Conservation (phyloP, 2,888 invertebrate genomes). For the Eurytoma californica region DNA sequence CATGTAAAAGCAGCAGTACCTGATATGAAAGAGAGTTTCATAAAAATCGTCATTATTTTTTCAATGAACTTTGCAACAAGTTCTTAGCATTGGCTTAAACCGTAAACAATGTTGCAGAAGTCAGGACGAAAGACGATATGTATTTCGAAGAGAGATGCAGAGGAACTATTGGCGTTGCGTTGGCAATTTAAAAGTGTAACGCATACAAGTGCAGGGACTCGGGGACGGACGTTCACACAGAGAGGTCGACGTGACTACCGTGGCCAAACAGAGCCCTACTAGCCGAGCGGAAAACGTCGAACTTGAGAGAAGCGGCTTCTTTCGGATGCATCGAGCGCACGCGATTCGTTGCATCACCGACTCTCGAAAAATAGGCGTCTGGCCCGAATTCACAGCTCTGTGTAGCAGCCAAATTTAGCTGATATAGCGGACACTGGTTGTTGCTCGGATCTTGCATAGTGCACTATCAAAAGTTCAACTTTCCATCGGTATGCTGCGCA, state of each 20-base stretch:
- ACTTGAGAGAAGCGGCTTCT: neutral
- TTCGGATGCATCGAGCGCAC: slow-evolving; percentile 41
- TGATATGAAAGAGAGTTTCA: too few relatives aligned
- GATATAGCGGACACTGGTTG: neutral
- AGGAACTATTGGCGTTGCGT: slow-evolving; percentile 51
- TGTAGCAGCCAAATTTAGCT: neutral
- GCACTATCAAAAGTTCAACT: neutral
- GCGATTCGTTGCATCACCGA: slow-evolving; percentile 37
- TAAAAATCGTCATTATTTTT: too few relatives aligned
- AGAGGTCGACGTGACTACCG: slow-evolving; percentile 42
- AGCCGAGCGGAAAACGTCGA: slow-evolving; percentile 45
- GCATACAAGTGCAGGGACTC: neutral
- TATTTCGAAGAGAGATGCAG: neutral
- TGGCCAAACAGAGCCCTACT: slow-evolving; percentile 46
- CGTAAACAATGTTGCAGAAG: too few relatives aligned
- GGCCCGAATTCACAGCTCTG: slow-evolving; percentile 61
- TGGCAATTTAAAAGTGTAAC: slow-evolving; percentile 40
- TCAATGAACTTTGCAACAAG: too few relatives aligned
- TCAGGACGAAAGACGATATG: too few relatives aligned
- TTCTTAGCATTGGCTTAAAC: too few relatives aligned
- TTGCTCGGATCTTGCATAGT: neutral
- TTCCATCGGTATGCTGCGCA: slow-evolving; percentile 6
- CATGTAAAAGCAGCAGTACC: too few relatives aligned
- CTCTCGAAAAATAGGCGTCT: slow-evolving; percentile 62
- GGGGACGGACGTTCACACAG: neutral